Percentiles rank a stretch among this genome's conserved stretches.
Evolutionary conservation across 2,888 invertebrate genomes (phyloP).

Genomic region (Parochlus steinenii): DNA sequence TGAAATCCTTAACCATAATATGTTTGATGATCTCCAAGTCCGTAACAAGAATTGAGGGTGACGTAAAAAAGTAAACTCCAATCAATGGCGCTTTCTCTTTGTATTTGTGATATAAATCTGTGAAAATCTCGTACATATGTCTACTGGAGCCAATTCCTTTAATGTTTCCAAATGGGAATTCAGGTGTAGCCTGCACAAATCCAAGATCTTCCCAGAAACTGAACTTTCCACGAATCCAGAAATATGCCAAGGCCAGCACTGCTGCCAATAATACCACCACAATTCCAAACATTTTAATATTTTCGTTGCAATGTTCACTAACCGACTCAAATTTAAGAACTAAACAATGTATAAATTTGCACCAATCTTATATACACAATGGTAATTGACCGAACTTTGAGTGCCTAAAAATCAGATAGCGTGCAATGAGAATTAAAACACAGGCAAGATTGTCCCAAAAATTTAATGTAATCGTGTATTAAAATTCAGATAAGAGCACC

Average conservation of each 20-base stretch:
- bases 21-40: slow-evolving; percentile 14
- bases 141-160: not conserved
- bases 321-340: no score
- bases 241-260: slow-evolving; percentile 2
- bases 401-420: no score
- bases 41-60: slow-evolving; percentile 13
- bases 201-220: slow-evolving; percentile 3
- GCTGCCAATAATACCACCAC: no score
- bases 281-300: no score
- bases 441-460: no score
- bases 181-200: not conserved
- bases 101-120: slow-evolving; percentile 13
- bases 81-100: slow-evolving; percentile 10
- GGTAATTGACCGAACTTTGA: no score
- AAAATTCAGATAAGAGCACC: no score
- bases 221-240: slow-evolving; percentile 4
- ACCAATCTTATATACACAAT: no score
- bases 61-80: slow-evolving; percentile 14
- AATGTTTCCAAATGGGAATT: slow-evolving; percentile 1
- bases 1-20: slow-evolving; percentile 14
- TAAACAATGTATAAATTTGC: no score
- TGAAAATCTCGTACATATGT: not conserved
- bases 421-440: no score
- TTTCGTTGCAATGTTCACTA: no score
- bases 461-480: no score